Evolutionary conservation across 2,797 vertebrate species (phyloP), one percentile per base, ranked within the genome.

Genomic region (Labeo calbasu): DNA sequence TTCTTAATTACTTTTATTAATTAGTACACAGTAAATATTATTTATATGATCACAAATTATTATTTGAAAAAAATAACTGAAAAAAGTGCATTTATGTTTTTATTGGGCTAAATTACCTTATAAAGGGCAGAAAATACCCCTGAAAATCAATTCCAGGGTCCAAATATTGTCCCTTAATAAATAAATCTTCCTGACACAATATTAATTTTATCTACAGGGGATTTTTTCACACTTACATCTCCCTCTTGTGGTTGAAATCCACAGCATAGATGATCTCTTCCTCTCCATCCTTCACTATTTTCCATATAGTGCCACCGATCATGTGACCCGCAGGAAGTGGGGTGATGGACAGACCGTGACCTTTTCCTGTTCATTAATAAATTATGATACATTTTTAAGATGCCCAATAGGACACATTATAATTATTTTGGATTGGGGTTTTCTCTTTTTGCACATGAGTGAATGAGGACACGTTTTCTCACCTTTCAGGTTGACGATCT

Each of bases 401-500:
- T 28, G 15, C 11, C 36, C 25, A 57, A 81, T 3, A 46, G 13
- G 15, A 81, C 78, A 80, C 13, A 50, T 17, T 43, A 12, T 4
- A 25, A 63, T 9, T 7, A 6, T n/a, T 63, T 6, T 43, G 21
- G 13, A 32, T 23, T 48, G 36, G 25, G 25, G 12, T n/a, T 4
- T 32, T 14, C 8, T 66, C 21, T 77, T 77, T 40, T 15, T 9
- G 32, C 10, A 57, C 21, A 36, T 10, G 32, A 36, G 21, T 23
- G 17, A 63, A 65, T 40, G 11, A n/a, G 0, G 10, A 55, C 14
- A 17, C 3, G 9, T 50, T 7, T 8, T 46, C 65, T 91, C 81
- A 99, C 98, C 98, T 97, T 99, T 99, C 86, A 99, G 92, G 90
- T 98, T 99, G 78, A 99, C 98, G 90, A 99, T 99, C 92, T 99